A percentile compares a stretch with the other conserved stretches of the same genome.
These are phyloP conservation scores for Zaprionus inermis DNA, from an alignment of 1,140 invertebrate species.

Conservation along the genomic window DNA sequence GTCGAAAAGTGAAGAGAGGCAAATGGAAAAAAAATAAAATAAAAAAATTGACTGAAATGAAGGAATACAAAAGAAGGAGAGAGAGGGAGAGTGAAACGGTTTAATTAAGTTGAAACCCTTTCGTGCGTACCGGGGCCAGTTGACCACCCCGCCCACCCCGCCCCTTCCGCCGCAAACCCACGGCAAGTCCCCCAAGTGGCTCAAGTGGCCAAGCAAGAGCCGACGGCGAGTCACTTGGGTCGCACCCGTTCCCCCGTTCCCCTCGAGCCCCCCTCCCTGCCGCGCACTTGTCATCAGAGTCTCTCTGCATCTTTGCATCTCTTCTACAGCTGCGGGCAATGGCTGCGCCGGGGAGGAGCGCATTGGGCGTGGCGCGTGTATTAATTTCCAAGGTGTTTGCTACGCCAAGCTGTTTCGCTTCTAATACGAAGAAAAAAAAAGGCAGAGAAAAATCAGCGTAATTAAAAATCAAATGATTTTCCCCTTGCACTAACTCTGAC, in stretches of 20 bases:
- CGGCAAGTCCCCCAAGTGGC: constrained; percentile 55
- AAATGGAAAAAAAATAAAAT: constrained; percentile 8
- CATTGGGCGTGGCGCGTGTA: constrained; percentile 40
- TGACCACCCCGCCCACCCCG: not conserved
- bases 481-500: constrained; percentile 17
- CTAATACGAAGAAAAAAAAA: constrained; percentile 53
- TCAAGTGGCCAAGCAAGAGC: constrained; percentile 55
- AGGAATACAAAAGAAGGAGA: constrained; percentile 36
- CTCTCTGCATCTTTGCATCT: constrained; percentile 33
- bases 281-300: not conserved
- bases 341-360: not conserved
- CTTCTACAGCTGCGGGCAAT: constrained; percentile 41
- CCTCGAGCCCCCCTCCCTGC: not conserved
- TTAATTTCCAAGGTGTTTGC: constrained; percentile 82
- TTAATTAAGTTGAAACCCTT: constrained; percentile 84
- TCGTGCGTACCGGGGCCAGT: constrained; percentile 69
- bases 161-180: not conserved
- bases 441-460: constrained; percentile 72
- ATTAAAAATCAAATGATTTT: constrained; percentile 84
- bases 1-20: constrained; percentile 41
- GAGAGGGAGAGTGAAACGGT: constrained; percentile 63
- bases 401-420: constrained; percentile 76
- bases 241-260: constrained; percentile 4
- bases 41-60: constrained; percentile 15
- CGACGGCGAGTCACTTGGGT: constrained; percentile 47